Conservation (phyloP, 2,797 vertebrate genomes). For the Anableps anableps region DNA sequence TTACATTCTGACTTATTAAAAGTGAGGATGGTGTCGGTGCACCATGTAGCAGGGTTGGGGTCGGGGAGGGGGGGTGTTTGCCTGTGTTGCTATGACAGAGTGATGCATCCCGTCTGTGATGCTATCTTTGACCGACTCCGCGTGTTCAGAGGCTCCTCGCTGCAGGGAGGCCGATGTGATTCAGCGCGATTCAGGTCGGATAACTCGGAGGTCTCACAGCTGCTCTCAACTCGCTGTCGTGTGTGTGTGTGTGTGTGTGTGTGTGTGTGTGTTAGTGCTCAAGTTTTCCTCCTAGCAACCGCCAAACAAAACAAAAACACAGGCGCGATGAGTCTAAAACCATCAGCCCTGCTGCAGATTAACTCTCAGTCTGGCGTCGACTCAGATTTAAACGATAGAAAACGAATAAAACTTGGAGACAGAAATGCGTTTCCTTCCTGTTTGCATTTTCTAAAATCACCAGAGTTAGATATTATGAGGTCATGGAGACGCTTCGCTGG, state of each 20-base stretch:
- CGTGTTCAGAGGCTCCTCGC: conserved; percentile 19
- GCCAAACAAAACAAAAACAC: conserved; percentile 52
- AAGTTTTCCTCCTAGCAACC: conserved; percentile 60
- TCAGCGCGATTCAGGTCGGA: conserved; percentile 64
- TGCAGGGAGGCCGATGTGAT: conserved; percentile 36
- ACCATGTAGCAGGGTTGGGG: conserved; percentile 15
- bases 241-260: neutral
- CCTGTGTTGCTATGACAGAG: conserved; percentile 74
- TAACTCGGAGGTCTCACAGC: conserved; percentile 49
- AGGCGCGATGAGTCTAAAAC: conserved; percentile 14
- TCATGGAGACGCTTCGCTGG: conserved; percentile 15
- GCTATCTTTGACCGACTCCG: conserved; percentile 64
- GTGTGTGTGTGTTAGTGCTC: conserved; percentile 33
- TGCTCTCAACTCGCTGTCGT: conserved; percentile 39
- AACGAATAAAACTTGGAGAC: neutral
- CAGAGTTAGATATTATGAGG: conserved; percentile 27
- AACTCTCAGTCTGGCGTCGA: neutral
- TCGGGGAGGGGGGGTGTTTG: conserved; percentile 60
- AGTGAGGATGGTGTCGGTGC: neutral
- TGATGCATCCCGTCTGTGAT: conserved; percentile 59
- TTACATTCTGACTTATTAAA: neutral
- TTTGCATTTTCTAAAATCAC: conserved; percentile 28
- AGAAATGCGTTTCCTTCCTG: neutral
- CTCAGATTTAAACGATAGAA: neutral
- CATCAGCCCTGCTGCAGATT: neutral